These are phyloP conservation scores for Lasius platythorax DNA, from an alignment of 2,888 invertebrate genomes.

Conservation along the genomic window DNA sequence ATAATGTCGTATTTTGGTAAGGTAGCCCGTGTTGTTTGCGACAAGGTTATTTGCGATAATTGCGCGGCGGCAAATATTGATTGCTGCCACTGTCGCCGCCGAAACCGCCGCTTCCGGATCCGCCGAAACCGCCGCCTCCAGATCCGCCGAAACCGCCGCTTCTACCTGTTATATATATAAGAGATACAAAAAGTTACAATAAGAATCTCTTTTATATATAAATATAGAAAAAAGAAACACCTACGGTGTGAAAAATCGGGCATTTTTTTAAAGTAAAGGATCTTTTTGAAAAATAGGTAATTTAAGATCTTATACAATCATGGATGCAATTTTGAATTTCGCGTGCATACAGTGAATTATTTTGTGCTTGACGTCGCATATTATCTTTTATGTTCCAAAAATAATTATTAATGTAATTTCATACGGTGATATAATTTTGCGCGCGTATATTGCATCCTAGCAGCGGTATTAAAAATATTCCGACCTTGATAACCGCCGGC, in stretches of 20 bases:
- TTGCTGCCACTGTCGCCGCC: constrained; percentile 73
- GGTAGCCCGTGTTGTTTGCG: constrained; percentile 21
- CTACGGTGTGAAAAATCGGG: not conserved
- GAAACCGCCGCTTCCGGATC: constrained; percentile 56
- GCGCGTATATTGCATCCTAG: not conserved
- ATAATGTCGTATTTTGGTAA: constrained; percentile 54
- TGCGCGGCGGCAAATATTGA: constrained; percentile 83
- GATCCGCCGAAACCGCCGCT: constrained; percentile 48
- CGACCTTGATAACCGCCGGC: constrained; percentile 52
- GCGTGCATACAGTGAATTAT: not conserved
- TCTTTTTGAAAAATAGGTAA: not conserved
- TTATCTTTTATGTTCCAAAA: not conserved
- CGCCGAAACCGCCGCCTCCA: constrained; percentile 55
- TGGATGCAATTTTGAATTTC: not conserved
- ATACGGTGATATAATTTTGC: not conserved
- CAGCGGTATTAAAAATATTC: not conserved
- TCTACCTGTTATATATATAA: constrained; percentile 57
- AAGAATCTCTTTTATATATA: constrained; percentile 1
- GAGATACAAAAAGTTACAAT: not conserved
- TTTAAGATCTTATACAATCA: not conserved
- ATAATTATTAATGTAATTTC: constrained; percentile 1
- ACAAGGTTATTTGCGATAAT: constrained; percentile 81
- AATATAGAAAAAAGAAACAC: not conserved
- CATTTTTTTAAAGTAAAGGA: not conserved
- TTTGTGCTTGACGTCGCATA: not conserved